Conservation (phyloP, 2,888 invertebrate species). For the Dinocampus coccinellae region DNA sequence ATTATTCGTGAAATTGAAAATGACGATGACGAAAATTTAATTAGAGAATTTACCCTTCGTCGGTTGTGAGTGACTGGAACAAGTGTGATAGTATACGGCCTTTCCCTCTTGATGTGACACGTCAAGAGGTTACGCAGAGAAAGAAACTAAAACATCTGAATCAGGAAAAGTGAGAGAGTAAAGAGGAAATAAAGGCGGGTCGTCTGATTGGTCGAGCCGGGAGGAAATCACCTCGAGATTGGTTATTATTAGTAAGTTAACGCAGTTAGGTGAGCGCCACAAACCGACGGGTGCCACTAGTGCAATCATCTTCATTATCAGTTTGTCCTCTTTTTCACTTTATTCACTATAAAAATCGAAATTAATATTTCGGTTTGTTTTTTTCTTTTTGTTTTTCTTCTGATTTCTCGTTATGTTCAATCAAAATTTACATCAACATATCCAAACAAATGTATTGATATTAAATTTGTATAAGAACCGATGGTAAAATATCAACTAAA, state of each 20-base stretch:
- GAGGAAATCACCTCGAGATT: conserved; percentile 68
- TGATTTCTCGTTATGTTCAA: conserved; percentile 1
- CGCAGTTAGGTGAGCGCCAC: conserved; percentile 58
- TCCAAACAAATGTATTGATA: too few species aligned
- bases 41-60: conserved; percentile 20
- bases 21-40: conserved; percentile 26
- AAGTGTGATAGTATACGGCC: neutral
- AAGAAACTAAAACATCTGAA: neutral
- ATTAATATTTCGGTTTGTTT: neutral
- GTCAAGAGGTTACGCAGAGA: neutral
- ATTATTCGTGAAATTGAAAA: conserved; percentile 29
- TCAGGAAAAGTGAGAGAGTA: conserved; percentile 21
- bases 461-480: too few species aligned
- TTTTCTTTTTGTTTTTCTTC: neutral
- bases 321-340: conserved; percentile 50
- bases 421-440: conserved; percentile 20
- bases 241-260: conserved; percentile 68
- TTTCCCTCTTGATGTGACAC: neutral
- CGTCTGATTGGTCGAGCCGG: conserved; percentile 65
- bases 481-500: too few species aligned
- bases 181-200: conserved; percentile 65
- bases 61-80: conserved; percentile 19
- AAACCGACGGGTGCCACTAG: conserved; percentile 52
- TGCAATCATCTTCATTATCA: conserved; percentile 63
- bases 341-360: conserved; percentile 20